Evolutionary conservation across 2,888 invertebrate species (phyloP), one percentile per base, ranked within the genome.

Genomic region (Diplolepis rosae): DNA sequence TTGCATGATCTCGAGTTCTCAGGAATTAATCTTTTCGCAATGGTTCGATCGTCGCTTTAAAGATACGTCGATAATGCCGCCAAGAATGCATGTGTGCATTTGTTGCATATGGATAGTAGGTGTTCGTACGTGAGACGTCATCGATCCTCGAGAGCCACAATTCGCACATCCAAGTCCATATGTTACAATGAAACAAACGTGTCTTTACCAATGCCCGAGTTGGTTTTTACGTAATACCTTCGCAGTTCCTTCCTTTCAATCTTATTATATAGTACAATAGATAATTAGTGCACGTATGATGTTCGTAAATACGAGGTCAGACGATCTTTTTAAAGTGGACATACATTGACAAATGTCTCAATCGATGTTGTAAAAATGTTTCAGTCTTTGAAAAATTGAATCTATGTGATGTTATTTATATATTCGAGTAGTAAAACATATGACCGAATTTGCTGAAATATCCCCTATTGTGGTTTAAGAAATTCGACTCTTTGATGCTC

Each of bases 221-320:
- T 24, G 35, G 50, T 5, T 51, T 67, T 82, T 82, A 73, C 79
- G 80, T 75, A 83, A 84, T 74, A 61, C 7, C 27, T 42, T 52
- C 69, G n/a, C n/a, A 75, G 80, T 74, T 77, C 74, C 71, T 79
- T 77, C 73, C 78, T 77, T 81, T 82, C 79, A 80, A 83, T 83
- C 79, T 73, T 72, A n/a, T n/a, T n/a, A n/a, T n/a, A n/a, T n/a
- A 45, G 71, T 70, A 74, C 71, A 78, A 61, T 78, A 82, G 80
- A 78, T 81, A 61, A 61, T 39, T 7, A 84, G 78, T 66, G 69
- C 77, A 76, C 72, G 75, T 74, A 76, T 69, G 78, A 74, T 77
- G 72, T 80, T 75, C 66, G n/a, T n/a, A n/a, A n/a, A 72, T 71
- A 70, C 68, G 72, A 69, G 66, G 71, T 67, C 72, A 65, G 56